phyloP scores from a whole-genome alignment of 2,888 invertebrate genomes.

The Heliconius cydno region DNA sequence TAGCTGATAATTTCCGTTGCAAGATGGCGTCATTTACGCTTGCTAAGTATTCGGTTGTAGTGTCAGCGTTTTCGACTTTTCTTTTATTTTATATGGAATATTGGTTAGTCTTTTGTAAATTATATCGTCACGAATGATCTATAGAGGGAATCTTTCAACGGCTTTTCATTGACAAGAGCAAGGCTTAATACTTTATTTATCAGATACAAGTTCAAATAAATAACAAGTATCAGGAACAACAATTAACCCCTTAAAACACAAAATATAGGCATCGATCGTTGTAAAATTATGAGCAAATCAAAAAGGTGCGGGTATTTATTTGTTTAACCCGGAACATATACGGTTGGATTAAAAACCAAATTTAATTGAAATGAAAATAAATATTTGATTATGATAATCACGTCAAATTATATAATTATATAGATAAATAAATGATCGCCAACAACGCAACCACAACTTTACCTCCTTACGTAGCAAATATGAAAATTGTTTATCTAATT shows the following conservation, averaged over 20 bases:
- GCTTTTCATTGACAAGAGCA: neutral
- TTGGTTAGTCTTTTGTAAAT: neutral
- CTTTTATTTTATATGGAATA: neutral
- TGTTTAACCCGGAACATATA: too few species aligned
- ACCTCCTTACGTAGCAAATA: conserved; percentile 21
- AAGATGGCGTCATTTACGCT: conserved; percentile 51
- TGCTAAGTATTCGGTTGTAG: conserved; percentile 15
- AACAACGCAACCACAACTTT: conserved; percentile 9
- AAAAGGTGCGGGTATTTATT: too few species aligned
- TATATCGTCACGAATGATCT: neutral
- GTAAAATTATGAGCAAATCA: too few species aligned
- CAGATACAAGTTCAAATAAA: too few species aligned
- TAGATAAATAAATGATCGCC: conserved; percentile 17
- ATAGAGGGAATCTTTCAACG: neutral
- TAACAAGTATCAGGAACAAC: too few species aligned
- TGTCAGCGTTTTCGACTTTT: neutral
- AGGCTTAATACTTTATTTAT: too few species aligned
- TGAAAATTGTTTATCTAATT: conserved; percentile 28
- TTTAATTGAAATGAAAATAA: too few species aligned
- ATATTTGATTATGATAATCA: neutral
- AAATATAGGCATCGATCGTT: too few species aligned
- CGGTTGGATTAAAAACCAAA: too few species aligned
- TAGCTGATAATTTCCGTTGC: conserved; percentile 53
- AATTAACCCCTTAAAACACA: too few species aligned
- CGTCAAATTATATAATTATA: neutral